Evolutionary conservation across 92 coral and sea anemone species (phyloP), one percentile per base, ranked within the genome.

Genomic region (Porites cylindrica): DNA sequence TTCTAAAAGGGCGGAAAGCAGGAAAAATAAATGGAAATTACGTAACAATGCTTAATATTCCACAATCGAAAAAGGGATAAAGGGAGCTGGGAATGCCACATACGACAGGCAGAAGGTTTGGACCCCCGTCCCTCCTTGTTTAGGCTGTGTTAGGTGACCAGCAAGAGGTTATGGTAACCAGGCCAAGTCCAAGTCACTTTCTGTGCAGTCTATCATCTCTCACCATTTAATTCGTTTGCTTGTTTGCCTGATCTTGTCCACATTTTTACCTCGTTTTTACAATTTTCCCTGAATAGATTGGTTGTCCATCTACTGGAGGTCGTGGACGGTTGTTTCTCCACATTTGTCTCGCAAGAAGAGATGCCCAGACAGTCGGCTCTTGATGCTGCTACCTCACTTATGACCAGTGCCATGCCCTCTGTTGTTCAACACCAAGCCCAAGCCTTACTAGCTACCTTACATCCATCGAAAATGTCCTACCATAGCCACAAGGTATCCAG

Each of bases 341-440:
- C 93, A 10, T 93, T 97, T 78, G 74, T 95, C 12, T 81, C 92
- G 21, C 92, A 79, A 43, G 97, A 90, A 14, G 95, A 93, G 88
- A 32, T 78, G 10, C 75, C 86, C 53, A 85, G 98, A 43, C 88
- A 94, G 58, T 82, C 88, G 20, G 96, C 96, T 14, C 88, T 97
- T 43, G 95, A 94, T 65, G 86, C 94, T 56, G 98, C 99, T 38
- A 97, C 99, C 21, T 90, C 96, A 10, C 74, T 97, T 20, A 88
- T 97, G 96, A 95, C 98, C 43, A 90, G 98, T 53, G 88, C 99
- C 16, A 90, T 91, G 67, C 98, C 99, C 16, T 69, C 94, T 52
- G 91, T 91, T 61, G 90, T 96, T 63, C 99, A 95, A 81, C 93
- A 95, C 24, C 98, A 97, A 85, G 98, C 99, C 17, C 94, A 95